Conservation (phyloP, 2,797 vertebrate species). For the Rousettus madagascariensis region DNA sequence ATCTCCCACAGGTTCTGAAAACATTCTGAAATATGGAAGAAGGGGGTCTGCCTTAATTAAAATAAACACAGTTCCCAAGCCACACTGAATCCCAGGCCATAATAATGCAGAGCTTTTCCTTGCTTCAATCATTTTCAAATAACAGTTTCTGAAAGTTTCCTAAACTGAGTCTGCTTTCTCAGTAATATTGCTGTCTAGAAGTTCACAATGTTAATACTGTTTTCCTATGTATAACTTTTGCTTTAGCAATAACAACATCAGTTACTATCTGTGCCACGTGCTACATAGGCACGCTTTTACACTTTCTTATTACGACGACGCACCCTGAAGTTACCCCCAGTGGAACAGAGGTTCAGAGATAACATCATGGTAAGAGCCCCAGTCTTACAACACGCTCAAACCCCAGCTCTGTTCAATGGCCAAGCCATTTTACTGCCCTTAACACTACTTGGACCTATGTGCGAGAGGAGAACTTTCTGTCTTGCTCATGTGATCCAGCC, state of each 20-base stretch:
- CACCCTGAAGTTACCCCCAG: not conserved
- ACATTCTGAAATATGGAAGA: not conserved
- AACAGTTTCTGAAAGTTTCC: not conserved
- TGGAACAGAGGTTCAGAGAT: fast-evolving
- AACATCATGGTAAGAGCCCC: fast-evolving
- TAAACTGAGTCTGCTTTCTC: not conserved
- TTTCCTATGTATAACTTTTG: not conserved
- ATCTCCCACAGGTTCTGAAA: not conserved
- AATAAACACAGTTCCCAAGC: not conserved
- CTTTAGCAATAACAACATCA: not conserved
- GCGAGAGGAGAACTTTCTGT: too few relatives aligned
- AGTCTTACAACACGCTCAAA: not conserved
- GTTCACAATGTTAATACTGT: not conserved
- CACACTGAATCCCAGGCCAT: not conserved
- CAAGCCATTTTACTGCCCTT: too few relatives aligned
- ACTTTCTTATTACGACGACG: not conserved
- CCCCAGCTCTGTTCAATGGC: not conserved
- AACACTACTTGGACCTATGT: fast-evolving
- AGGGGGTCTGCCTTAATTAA: not conserved
- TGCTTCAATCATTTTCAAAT: not conserved
- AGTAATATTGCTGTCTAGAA: not conserved
- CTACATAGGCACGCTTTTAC: not conserved
- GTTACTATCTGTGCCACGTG: fast-evolving
- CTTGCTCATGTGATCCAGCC: not conserved
- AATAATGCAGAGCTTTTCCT: not conserved